Evolutionary conservation across 2,797 vertebrate genomes (phyloP), one percentile per base, ranked within the genome.

Genomic region (Choloepus didactylus): DNA sequence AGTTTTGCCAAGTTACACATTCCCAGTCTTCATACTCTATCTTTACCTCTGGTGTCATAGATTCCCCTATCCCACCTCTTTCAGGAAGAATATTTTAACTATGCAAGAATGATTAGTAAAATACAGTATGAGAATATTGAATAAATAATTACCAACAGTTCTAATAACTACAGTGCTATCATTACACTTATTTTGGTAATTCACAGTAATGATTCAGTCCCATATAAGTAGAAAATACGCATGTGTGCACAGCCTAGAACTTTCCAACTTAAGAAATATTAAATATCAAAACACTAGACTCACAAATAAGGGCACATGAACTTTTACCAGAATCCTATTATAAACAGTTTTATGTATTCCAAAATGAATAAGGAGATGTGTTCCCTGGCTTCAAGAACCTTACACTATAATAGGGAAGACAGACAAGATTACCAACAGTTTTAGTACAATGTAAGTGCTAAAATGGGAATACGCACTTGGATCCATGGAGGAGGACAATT

Each of bases 131-230:
- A 41, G 25, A 89, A 54, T 90, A 70, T 66, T 46, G n/a, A 82
- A 76, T 77, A 79, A 67, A 87, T 49, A 94, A 85, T 84, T 89
- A 79, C 81, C 56, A 62, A 21, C 46, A 80, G 59, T 56, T 60
- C 12, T 67, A 51, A 31, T 46, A 83, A 60, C 56, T 66, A 87
- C 10, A 80, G 44, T 16, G 29, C 29, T 60, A 72, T 54, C 44
- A 92, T 59, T 66, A n/a, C 9, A 59, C 59, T 44, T 81, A 19
- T 75, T 87, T 80, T 86, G 51, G 64, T 81, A 59, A 88, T 64
- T 69, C 67, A 38, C 66, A 80, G 25, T 59, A 92, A 93, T 7
- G 86, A 81, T 66, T 85, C 56, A 51, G 23, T 49, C 49, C 72
- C 27, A 35, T 35, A 73, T n/a, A 73, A 59, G 54, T 56, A 89